Evolutionary conservation across 2,888 invertebrate species (phyloP), one percentile per base, ranked within the genome.

Genomic region (Peribatodes rhomboidaria): DNA sequence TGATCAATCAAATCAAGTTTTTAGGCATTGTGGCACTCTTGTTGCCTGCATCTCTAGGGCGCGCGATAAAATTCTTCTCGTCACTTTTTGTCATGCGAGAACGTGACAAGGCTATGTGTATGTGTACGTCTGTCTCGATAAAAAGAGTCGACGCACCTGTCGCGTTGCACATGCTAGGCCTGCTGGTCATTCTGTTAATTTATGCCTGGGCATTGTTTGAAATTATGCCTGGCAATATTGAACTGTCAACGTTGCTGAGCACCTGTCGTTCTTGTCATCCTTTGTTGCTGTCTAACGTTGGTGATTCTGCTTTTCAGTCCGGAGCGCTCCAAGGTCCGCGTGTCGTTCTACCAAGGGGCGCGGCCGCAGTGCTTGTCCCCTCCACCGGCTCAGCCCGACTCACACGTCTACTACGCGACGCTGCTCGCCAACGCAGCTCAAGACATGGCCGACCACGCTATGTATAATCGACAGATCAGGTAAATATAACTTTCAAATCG

Each of bases 291-390:
- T 6, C 27, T 27, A 27, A 13, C 3, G 18, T 14, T 1, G 16
- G 9, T 20, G 11, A 50, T 67, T 70, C 14, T 44, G 57, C 60
- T 68, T 94, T 95, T 49, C 94, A 96, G 96, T 89, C 95, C 95
- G 88, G 96, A 96, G 92, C 95, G 96, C 83, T 96, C 96, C 77
- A 96, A 96, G 89, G 97, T 97, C 69, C 96, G 97, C 78, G 97
- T 97, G 82, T 96, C 96, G 76, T 97, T 97, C 93, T 97, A 96
- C 93, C 97, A 97, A 93, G 96, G 96, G 86, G 96, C 95, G 86
- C 95, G 96, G 89, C 97, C 97, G 72, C 95, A 96, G 94, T 94
- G 94, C 89, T 89, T 94, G 78, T 93, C 93, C 31, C 95, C 95
- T 79, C 94, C 94, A 37, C 94, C 95, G 84, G 90, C 89, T 64